Base-by-base conservation (phyloP, 2,113 vertebrate species). In the Zingel zingel region DNA sequence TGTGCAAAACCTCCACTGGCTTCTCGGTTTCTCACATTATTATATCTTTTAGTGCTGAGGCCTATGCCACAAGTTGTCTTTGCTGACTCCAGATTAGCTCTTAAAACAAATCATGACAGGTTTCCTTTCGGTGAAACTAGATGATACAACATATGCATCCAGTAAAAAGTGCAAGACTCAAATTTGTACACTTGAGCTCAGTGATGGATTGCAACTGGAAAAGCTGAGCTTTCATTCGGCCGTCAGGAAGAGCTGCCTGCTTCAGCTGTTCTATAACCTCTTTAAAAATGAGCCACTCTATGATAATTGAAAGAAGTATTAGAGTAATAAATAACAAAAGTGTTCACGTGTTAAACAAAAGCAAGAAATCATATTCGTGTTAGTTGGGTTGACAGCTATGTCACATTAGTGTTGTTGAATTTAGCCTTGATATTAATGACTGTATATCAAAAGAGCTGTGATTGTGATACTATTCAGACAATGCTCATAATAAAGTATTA, bases 191-290 rank as follows among this genome's bases (percentile, higher is more conserved):
- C 84, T 83, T 86, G 57, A 74, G 84, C 72, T 82, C 71, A 1
- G 58, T 89, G 88, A 91, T 89, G 85, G 89, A 91, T 92, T 73
- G 70, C 47, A 58, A 72, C 27, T 50, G 76, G 82, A 91, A 89
- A 70, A 88, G 90, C 90, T 89, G 89, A 91, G 84, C 63, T 92
- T 87, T 87, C 85, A 73, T 64, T 78, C 47, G 59, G 79, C 71
- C 77, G 72, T 88, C 89, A 83, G 65, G 83, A 84, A 67, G 62
- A 70, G 75, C 79, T 83, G 91, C 86, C 82, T 78, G 66, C 84
- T 91, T 90, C 86, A 90, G 88, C 91, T 84, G 4, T 87, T 93
- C 65, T 71, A 65, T 58, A 87, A 85, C 77, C 71, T 81, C 68
- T 81, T 83, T 69, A 89, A 82, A 83, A 77, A 84, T 84, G 85